Percentiles rank a stretch among this genome's conserved stretches.
Evolutionary conservation across 2,888 invertebrate genomes (phyloP).

Genomic region (Drosophila kuntzei): DNA sequence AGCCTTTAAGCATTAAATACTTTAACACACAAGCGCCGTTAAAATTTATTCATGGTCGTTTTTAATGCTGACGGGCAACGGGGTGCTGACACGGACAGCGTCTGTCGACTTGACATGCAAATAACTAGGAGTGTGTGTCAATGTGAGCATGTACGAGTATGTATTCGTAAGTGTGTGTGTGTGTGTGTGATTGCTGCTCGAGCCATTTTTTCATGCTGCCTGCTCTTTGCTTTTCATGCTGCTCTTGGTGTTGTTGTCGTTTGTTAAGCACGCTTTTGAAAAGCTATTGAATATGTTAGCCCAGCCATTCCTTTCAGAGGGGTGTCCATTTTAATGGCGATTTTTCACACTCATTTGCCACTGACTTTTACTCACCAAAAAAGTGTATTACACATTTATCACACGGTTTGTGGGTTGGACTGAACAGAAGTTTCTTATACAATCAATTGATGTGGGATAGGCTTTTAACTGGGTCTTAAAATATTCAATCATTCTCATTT

Average conservation of each 20-base stretch:
- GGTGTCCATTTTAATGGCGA: slow-evolving; percentile 62
- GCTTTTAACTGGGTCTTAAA: not conserved
- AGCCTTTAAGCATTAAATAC: slow-evolving; percentile 81
- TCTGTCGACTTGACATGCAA: slow-evolving; percentile 72
- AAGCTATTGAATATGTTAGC: slow-evolving; percentile 76
- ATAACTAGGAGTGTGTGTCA: slow-evolving; percentile 49
- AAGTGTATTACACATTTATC: slow-evolving; percentile 18
- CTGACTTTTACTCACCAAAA: slow-evolving; percentile 14
- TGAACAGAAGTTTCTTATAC: not conserved
- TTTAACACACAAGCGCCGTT: slow-evolving; percentile 80
- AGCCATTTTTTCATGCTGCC: slow-evolving; percentile 44
- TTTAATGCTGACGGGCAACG: slow-evolving; percentile 66
- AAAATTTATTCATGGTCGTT: slow-evolving; percentile 78
- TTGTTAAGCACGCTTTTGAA: slow-evolving; percentile 75
- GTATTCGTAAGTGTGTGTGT: slow-evolving; percentile 17
- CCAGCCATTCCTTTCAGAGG: slow-evolving; percentile 28
- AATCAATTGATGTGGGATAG: not conserved
- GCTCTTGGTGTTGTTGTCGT: slow-evolving; percentile 45
- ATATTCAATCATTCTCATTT: not conserved
- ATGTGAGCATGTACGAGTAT: slow-evolving; percentile 14
- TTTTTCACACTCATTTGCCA: slow-evolving; percentile 73
- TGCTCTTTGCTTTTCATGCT: slow-evolving; percentile 37
- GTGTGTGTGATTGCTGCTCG: slow-evolving; percentile 52
- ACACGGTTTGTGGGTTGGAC: not conserved
- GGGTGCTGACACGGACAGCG: slow-evolving; percentile 32